Conservation (phyloP, 2,888 invertebrate species). For the Chesias legatella region DNA sequence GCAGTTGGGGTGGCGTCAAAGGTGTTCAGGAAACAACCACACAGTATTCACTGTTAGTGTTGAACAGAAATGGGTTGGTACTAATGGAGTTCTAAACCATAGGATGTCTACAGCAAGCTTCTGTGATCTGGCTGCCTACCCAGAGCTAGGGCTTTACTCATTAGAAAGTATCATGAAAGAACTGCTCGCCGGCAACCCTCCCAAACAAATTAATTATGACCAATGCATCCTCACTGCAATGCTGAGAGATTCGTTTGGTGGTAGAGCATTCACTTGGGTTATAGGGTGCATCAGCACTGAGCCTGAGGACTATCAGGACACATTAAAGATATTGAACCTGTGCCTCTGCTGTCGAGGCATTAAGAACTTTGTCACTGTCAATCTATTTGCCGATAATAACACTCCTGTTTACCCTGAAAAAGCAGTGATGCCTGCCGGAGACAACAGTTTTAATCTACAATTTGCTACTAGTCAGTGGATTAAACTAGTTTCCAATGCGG, state of each 20-base stretch:
- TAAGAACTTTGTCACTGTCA: slow-evolving; percentile 85
- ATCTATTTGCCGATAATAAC: slow-evolving; percentile 84
- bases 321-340: slow-evolving; percentile 84
- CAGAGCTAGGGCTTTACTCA: slow-evolving; percentile 83
- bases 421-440: slow-evolving; percentile 45
- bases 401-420: slow-evolving; percentile 77
- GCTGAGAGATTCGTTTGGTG: slow-evolving; percentile 87
- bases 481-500: slow-evolving; percentile 90
- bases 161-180: slow-evolving; percentile 84
- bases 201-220: slow-evolving; percentile 79
- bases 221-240: slow-evolving; percentile 85
- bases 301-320: slow-evolving; percentile 84
- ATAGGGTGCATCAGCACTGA: slow-evolving; percentile 87
- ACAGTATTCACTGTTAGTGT: slow-evolving; percentile 86
- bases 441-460: slow-evolving; percentile 84
- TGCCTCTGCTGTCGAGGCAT: slow-evolving; percentile 84
- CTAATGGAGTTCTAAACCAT: slow-evolving; percentile 84
- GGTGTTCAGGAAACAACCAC: slow-evolving; percentile 81
- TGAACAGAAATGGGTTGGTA: slow-evolving; percentile 86
- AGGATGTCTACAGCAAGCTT: slow-evolving; percentile 87
- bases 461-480: slow-evolving; percentile 92
- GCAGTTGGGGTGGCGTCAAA: slow-evolving; percentile 82
- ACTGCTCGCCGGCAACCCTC: slow-evolving; percentile 76
- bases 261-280: slow-evolving; percentile 86
- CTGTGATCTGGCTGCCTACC: slow-evolving; percentile 82